Evolutionary conservation across 2,888 invertebrate species (phyloP), one percentile per base, ranked within the genome.

Genomic region (Nemurella pictetii): DNA sequence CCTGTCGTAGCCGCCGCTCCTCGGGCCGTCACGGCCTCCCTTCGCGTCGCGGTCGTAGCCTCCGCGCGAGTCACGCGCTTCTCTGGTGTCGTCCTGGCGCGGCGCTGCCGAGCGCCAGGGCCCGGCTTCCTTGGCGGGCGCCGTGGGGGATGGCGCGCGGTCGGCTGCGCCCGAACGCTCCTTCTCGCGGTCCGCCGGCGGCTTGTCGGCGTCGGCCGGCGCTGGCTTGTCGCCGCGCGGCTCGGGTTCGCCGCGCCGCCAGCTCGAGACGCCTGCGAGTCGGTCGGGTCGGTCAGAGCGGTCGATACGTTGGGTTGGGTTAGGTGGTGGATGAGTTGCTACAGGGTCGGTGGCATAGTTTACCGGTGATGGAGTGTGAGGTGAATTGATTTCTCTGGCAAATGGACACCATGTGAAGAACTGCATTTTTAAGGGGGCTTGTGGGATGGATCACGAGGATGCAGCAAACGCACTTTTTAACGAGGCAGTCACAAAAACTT

Each of bases 1-100:
- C 36, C 86, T 84, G 25, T 85, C 86, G 28, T 84, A 85, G 83
- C 85, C 85, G 35, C 87, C 86, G 28, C 32, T 36, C 77, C 77
- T 26, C 3, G 77, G n/a, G 32, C 32, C 80, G 80, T 78, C 32
- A 20, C 78, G 77, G 20, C 30, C 35, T 77, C 81, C 80, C 30
- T 35, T 78, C 15, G 29, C 0, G 20, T 55, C 78, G 81, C 72
- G 27, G 74, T 73, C 85, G 74, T 29, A 28, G 1, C 82, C 82
- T 3, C 72, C 72, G 27, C 82, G 35, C 36, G 25, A 28, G 20
- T 55, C 82, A 27, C 72, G 72, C 9, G 15, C n/a, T 27, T 72
- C 82, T 73, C 25, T 73, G 30, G 30, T 80, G 32, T 80, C 80
- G 12, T 81, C 80, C 9, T 15, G 25, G 1, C 55, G 55, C 2